phyloP scores from a whole-genome alignment of 2,888 invertebrate genomes.

The Lutraria lutraria region DNA sequence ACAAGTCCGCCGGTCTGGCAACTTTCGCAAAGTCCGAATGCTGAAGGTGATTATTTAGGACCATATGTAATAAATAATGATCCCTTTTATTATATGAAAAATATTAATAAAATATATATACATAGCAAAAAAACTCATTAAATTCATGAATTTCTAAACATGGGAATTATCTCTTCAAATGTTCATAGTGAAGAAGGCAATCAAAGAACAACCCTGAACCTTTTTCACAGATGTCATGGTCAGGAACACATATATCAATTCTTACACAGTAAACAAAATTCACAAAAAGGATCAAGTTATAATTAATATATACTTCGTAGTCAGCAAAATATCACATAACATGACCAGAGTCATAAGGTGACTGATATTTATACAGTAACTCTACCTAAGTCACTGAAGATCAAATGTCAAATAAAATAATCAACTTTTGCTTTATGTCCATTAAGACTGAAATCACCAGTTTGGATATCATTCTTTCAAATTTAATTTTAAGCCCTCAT shows the following conservation, averaged over 20 bases:
- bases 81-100: background rate
- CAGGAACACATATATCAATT: background rate
- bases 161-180: no score
- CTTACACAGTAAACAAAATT: background rate
- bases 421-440: background rate
- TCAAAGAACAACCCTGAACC: no score
- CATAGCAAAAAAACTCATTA: no score
- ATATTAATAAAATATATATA: no score
- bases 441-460: background rate
- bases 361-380: background rate
- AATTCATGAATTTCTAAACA: no score
- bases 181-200: no score
- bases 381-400: background rate
- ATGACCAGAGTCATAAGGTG: background rate
- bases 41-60: background rate
- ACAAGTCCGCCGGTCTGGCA: background rate
- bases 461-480: background rate
- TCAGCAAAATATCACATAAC: background rate
- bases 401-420: background rate
- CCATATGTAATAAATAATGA: background rate
- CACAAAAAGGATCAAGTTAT: background rate
- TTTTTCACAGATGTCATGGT: background rate
- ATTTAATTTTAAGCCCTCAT: background rate
- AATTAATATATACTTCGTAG: background rate
- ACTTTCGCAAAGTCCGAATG: background rate